A percentile compares a stretch with the other conserved stretches of the same genome.
Evolutionary conservation across 1,140 invertebrate species (phyloP).

Genomic region (Drosophila hydei): DNA sequence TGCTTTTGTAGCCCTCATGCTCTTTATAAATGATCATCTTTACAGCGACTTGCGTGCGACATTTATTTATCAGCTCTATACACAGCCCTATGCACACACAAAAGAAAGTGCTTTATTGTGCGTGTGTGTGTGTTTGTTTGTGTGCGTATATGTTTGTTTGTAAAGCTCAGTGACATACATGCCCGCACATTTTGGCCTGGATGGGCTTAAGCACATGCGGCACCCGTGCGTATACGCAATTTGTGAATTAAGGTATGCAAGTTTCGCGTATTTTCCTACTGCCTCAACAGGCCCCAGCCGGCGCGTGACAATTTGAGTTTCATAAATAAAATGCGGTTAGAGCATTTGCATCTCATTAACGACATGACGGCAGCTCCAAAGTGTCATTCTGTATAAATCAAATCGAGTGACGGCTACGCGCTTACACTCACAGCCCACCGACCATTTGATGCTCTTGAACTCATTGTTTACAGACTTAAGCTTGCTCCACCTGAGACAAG

Average conservation of each 20-base stretch:
- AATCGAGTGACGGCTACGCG: background rate
- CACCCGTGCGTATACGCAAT: slow-evolving; percentile 68
- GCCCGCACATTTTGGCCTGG: slow-evolving; percentile 11
- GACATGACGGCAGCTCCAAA: background rate
- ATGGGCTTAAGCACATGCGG: slow-evolving; percentile 7
- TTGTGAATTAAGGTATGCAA: slow-evolving; percentile 51
- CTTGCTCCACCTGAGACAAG: no score
- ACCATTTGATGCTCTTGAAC: background rate
- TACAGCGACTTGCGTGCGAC: slow-evolving; percentile 36
- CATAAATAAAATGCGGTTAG: slow-evolving; percentile 17
- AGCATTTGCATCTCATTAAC: slow-evolving; percentile 18
- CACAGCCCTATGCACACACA: slow-evolving; percentile 6
- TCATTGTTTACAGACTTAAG: no score
- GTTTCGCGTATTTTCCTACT: slow-evolving; percentile 2
- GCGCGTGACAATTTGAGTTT: slow-evolving; percentile 22
- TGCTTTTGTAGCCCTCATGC: slow-evolving; percentile 39
- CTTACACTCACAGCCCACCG: background rate
- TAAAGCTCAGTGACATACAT: slow-evolving; percentile 45
- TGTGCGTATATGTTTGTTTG: background rate
- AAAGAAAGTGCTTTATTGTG: background rate
- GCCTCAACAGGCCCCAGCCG: slow-evolving; percentile 15
- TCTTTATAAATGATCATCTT: slow-evolving; percentile 73
- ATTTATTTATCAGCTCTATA: slow-evolving; percentile 65
- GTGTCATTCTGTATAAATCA: slow-evolving; percentile 13
- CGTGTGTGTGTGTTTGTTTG: slow-evolving; percentile 3